These are phyloP conservation scores for Limnephilus rhombicus DNA, from an alignment of 2,888 invertebrate genomes.

Conservation along the genomic window DNA sequence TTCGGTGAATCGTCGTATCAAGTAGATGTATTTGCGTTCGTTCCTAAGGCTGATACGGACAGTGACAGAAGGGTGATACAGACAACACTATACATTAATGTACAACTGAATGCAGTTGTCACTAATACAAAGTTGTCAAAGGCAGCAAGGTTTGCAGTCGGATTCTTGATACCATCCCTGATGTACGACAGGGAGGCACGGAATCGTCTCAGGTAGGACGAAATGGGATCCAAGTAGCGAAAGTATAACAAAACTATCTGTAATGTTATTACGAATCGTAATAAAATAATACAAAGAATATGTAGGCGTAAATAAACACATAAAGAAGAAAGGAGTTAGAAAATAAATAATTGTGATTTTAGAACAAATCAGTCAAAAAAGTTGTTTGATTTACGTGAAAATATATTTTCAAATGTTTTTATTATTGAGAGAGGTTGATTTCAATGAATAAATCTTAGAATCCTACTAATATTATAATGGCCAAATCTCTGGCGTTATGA, in stretches of 20 bases:
- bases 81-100: neutral
- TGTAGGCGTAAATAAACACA: no score
- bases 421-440: no score
- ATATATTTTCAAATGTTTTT: no score
- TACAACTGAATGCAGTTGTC: neutral
- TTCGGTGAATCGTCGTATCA: neutral
- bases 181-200: neutral
- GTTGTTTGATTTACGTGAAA: no score
- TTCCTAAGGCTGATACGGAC: neutral
- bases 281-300: neutral
- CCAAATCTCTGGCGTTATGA: no score
- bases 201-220: neutral
- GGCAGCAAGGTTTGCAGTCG: neutral
- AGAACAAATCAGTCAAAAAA: no score
- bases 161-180: neutral
- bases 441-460: no score
- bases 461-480: no score
- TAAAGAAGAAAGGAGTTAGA: neutral
- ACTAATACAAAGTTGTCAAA: conserved; percentile 22
- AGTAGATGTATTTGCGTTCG: neutral
- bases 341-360: neutral
- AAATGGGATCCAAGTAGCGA: neutral
- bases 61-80: neutral
- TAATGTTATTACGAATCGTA: neutral
- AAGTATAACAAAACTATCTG: neutral